Evolutionary conservation across 2,888 invertebrate species (phyloP), one percentile per base, ranked within the genome.

Genomic region (Holacanthella duospinosa): DNA sequence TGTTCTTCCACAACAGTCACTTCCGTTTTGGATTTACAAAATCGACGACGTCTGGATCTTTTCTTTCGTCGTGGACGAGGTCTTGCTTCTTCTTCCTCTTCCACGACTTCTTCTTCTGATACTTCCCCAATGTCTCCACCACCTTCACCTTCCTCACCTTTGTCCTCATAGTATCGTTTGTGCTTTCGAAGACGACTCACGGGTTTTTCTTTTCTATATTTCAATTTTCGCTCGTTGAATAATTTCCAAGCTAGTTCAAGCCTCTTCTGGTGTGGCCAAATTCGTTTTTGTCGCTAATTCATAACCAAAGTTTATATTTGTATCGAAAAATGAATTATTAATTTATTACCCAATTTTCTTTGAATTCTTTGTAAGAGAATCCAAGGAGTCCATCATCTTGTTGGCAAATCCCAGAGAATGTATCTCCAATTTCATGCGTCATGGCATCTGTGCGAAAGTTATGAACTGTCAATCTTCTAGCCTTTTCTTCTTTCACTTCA

Each of bases 211-310:
- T 21, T 1, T 66, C 68, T 71, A 60, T 68, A 71, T 48, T 64
- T 66, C 3, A 71, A 61, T 56, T 61, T 64, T 25, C 66, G 59
- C 3, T 63, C 48, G 24, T 63, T 59, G 56, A 71, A 69, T 19
- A 71, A 60, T 21, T 71, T 65, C 65, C 64, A 67, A 19, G 71
- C 71, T 1, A 69, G 55, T 59, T 71, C 64, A 12, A 71, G 54
- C 16, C 58, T 48, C 27, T 68, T 62, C 29, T 71, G 71, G 53
- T 68, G 69, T 0, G 65, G 59, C 68, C 68, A 68, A 1, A 60
- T 57, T 24, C 55, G 56, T 55, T 60, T 67, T 24, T 60, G 60
- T 48, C 61, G 48, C 64, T 64, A 24, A n/a, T 24, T 16, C 43
- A 9, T 43, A 59, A 43, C 3, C 28, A 2, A 56, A 1, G 29